These are phyloP conservation scores for Xenopus petersii DNA, from an alignment of 2,797 vertebrate genomes.

Conservation along the genomic window DNA sequence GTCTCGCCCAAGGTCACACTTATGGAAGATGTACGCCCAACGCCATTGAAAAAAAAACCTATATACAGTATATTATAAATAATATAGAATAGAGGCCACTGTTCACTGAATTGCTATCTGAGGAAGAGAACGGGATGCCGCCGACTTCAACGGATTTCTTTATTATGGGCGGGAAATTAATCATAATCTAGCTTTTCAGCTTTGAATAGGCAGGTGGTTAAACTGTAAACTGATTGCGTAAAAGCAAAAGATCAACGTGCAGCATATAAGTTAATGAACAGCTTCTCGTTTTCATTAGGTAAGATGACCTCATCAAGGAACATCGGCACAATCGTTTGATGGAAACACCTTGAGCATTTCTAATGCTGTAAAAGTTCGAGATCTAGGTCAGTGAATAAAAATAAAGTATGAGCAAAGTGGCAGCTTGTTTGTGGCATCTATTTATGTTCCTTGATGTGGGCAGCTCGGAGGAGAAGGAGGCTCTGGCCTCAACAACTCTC, in stretches of 20 bases:
- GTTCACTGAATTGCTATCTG: conserved; percentile 70
- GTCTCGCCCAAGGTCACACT: conserved; percentile 77
- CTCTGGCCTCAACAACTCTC: too few relatives aligned
- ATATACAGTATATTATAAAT: conserved; percentile 66
- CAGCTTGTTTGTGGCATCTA: not conserved
- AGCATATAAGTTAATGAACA: conserved; percentile 39
- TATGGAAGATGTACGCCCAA: conserved; percentile 71
- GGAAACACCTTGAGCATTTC: conserved; percentile 25
- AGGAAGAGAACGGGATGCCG: conserved; percentile 65
- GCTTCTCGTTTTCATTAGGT: conserved; percentile 43
- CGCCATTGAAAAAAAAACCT: conserved; percentile 54
- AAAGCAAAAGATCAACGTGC: conserved; percentile 36
- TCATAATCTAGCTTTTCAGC: conserved; percentile 54
- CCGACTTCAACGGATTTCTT: conserved; percentile 70
- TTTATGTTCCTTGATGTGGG: not conserved
- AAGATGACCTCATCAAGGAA: conserved; percentile 18
- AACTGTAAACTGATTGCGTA: conserved; percentile 42
- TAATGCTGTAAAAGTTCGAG: not conserved
- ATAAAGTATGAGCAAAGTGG: not conserved
- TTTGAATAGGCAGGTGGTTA: conserved; percentile 60
- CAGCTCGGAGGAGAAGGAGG: not conserved
- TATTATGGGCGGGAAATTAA: conserved; percentile 63
- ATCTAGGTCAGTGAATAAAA: not conserved
- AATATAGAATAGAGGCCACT: conserved; percentile 68
- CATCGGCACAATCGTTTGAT: conserved; percentile 12